phyloP scores from a whole-genome alignment of 2,797 vertebrate species.

The Sciurus carolinensis region DNA sequence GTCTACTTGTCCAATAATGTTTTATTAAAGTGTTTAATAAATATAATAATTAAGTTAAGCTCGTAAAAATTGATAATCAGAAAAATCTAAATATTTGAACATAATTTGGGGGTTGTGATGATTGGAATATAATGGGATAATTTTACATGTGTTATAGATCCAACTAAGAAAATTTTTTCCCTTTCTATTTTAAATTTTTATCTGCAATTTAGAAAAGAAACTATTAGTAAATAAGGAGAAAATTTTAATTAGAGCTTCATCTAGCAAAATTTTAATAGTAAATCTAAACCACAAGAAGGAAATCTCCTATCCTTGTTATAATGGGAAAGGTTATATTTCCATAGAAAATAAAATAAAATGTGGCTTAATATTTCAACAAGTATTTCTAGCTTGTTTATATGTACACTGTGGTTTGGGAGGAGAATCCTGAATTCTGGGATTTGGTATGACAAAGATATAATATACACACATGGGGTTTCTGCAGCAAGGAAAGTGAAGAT shows the following conservation, averaged over 20 bases:
- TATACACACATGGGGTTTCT: background rate
- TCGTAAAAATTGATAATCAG: background rate
- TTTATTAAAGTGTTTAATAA: background rate
- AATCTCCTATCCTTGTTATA: background rate
- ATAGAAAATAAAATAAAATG: background rate
- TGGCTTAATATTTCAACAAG: background rate
- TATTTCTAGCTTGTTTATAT: background rate
- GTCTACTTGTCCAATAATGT: background rate
- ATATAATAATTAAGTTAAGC: background rate
- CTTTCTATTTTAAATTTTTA: background rate
- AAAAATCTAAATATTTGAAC: background rate
- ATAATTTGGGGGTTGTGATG: background rate
- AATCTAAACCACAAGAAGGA: background rate
- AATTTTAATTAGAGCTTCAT: background rate
- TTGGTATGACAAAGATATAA: background rate
- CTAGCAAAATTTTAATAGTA: conserved; percentile 18
- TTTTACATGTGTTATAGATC: background rate
- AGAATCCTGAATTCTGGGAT: background rate
- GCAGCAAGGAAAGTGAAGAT: background rate
- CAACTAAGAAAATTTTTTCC: background rate
- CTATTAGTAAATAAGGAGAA: background rate
- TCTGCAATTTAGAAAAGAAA: background rate
- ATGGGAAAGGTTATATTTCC: background rate
- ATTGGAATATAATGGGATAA: background rate
- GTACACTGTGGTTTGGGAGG: background rate